Percentiles rank a stretch among this genome's conserved stretches.
These are phyloP conservation scores for Zaprionus ornatus DNA, from an alignment of 1,140 invertebrate species.

Conservation along the genomic window DNA sequence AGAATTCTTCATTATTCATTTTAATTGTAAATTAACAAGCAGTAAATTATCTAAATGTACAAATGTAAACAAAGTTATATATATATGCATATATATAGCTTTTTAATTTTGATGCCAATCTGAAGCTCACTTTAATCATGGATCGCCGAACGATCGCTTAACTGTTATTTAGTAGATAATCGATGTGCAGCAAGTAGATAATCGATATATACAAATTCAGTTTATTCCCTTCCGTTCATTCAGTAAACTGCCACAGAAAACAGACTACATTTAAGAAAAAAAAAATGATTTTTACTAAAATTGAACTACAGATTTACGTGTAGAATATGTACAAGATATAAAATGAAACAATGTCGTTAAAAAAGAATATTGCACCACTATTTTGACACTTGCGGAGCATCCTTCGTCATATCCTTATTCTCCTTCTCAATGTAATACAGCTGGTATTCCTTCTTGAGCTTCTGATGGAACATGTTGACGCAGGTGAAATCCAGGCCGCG, in stretches of 20 bases:
- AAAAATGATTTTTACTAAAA: conserved; percentile 10
- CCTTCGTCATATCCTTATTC: not conserved
- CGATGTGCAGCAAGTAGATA: not conserved
- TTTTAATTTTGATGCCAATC: not conserved
- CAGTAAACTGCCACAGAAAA: not conserved
- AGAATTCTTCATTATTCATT: not conserved
- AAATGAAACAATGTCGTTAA: not conserved
- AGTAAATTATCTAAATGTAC: conserved; percentile 28
- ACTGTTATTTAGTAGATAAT: not conserved
- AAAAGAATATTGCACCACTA: conserved; percentile 12
- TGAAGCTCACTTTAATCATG: not conserved
- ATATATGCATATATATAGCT: not conserved
- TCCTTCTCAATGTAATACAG: conserved; percentile 59
- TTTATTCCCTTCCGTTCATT: not conserved
- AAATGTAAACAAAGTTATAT: not conserved
- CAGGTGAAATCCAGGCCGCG: conserved; percentile 86
- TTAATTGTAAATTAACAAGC: conserved; percentile 32
- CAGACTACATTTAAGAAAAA: not conserved
- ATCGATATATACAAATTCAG: not conserved
- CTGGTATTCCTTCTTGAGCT: conserved; percentile 71
- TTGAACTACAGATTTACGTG: conserved; percentile 6
- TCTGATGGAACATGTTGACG: conserved; percentile 58
- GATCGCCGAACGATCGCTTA: not conserved
- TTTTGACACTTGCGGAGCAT: conserved; percentile 10
- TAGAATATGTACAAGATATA: conserved; percentile 35